Conservation (phyloP, 2,888 invertebrate genomes). For the Xiphydria camelus region DNA sequence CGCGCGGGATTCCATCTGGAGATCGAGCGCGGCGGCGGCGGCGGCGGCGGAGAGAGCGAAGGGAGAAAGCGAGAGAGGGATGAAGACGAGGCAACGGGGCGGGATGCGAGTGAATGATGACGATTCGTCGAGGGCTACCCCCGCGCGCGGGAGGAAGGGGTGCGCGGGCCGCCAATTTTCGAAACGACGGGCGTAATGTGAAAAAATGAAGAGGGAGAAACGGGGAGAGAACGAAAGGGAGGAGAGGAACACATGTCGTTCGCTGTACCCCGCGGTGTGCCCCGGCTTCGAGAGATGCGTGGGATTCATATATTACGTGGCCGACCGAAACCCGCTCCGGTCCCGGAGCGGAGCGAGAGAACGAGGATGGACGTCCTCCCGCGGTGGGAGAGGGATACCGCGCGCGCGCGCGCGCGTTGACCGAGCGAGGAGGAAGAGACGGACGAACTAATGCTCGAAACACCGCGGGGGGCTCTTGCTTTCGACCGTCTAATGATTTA, state of each 20-base stretch:
- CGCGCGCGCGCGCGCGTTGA: too few species aligned
- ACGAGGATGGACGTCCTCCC: neutral
- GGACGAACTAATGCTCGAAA: constrained; percentile 54
- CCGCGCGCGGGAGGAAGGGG: too few species aligned
- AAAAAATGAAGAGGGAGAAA: constrained; percentile 3
- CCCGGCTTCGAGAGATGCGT: constrained; percentile 52
- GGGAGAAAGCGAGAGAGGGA: constrained; percentile 20
- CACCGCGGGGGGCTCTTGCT: constrained; percentile 49
- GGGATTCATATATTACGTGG: constrained; percentile 55
- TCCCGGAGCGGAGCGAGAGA: constrained; percentile 5
- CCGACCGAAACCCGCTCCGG: constrained; percentile 34
- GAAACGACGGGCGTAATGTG: constrained; percentile 11
- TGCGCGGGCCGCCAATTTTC: too few species aligned
- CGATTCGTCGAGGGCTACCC: too few species aligned
- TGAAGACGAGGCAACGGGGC: too few species aligned
- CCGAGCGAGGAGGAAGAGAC: constrained; percentile 48
- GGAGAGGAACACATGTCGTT: constrained; percentile 56
- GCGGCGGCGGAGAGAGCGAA: constrained; percentile 28
- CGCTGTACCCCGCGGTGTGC: constrained; percentile 53
- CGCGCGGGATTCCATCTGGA: too few species aligned
- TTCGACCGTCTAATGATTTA: constrained; percentile 53
- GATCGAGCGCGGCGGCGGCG: too few species aligned
- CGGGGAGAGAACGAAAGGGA: constrained; percentile 19
- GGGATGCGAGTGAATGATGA: too few species aligned
- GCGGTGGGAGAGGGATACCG: constrained; percentile 23